Conservation (phyloP, 2,797 vertebrate species). For the Gymnodraco acuticeps region DNA sequence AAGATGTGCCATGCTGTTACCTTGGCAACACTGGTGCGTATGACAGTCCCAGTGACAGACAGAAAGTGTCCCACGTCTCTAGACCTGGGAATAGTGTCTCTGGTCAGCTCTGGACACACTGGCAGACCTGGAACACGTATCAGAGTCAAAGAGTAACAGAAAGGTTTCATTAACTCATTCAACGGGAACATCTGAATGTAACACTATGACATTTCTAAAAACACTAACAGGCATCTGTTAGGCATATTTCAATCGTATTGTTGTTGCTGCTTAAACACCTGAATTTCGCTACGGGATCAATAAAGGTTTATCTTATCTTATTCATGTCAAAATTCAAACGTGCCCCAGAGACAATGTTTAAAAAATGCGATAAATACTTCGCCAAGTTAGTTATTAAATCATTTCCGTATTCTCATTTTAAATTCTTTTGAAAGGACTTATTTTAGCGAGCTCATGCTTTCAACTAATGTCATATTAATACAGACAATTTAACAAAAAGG, state of each 20-base stretch:
- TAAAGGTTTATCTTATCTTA: too few relatives aligned
- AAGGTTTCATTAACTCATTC: background rate
- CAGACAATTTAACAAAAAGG: too few relatives aligned
- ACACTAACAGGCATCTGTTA: background rate
- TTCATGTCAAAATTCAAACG: too few relatives aligned
- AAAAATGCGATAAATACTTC: background rate
- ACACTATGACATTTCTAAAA: background rate
- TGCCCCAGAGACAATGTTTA: too few relatives aligned
- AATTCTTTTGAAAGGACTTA: background rate
- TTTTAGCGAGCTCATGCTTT: background rate
- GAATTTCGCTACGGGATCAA: too few relatives aligned
- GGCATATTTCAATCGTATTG: too few relatives aligned
- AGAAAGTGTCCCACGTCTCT: slow-evolving; percentile 94
- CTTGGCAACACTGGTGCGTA: slow-evolving; percentile 92
- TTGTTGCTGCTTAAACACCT: too few relatives aligned
- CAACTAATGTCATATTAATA: too few relatives aligned
- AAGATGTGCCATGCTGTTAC: slow-evolving; percentile 45
- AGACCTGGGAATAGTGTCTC: slow-evolving; percentile 93
- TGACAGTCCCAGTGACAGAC: slow-evolving; percentile 94
- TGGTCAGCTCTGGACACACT: slow-evolving; percentile 94
- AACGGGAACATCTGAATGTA: background rate
- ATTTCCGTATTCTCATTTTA: background rate
- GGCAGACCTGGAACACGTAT: slow-evolving; percentile 87
- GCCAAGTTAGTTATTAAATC: background rate
- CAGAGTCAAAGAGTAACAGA: background rate